Evolutionary conservation across 1,140 invertebrate species (phyloP).

Genomic region (Goniozus legneri): DNA sequence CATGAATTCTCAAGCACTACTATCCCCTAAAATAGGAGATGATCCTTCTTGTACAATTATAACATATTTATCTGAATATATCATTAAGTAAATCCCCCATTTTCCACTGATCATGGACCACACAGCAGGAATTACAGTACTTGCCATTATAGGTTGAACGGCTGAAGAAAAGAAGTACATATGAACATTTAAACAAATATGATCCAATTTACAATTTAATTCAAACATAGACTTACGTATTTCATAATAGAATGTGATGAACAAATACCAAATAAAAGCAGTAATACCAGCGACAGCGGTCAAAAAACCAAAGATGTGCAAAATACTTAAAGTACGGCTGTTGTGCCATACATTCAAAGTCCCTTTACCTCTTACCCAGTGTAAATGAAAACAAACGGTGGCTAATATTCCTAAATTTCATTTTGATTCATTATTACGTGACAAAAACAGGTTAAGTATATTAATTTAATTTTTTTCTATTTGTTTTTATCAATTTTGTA

Average conservation of each 20-base stretch:
- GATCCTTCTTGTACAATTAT: constrained; percentile 16
- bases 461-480: background rate
- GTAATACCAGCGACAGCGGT: constrained; percentile 17
- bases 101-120: constrained; percentile 26
- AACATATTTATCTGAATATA: constrained; percentile 22
- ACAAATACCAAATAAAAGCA: constrained; percentile 28
- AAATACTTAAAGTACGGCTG: constrained; percentile 14
- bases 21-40: constrained; percentile 19
- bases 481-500: background rate
- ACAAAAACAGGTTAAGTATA: background rate
- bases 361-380: constrained; percentile 24
- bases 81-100: constrained; percentile 27
- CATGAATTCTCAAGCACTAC: no score
- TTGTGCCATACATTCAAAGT: constrained; percentile 25
- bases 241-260: constrained; percentile 28
- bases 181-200: background rate
- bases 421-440: background rate
- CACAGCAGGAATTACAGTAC: constrained; percentile 22
- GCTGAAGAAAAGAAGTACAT: constrained; percentile 11
- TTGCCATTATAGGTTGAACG: constrained; percentile 16
- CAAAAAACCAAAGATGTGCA: constrained; percentile 24
- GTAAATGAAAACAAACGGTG: constrained; percentile 25
- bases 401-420: constrained; percentile 19
- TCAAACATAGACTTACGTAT: constrained; percentile 21
- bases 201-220: background rate